Base-by-base conservation (phyloP, 37 sponge, comb jelly and placozoan genomes). In the Geodia barretti region DNA sequence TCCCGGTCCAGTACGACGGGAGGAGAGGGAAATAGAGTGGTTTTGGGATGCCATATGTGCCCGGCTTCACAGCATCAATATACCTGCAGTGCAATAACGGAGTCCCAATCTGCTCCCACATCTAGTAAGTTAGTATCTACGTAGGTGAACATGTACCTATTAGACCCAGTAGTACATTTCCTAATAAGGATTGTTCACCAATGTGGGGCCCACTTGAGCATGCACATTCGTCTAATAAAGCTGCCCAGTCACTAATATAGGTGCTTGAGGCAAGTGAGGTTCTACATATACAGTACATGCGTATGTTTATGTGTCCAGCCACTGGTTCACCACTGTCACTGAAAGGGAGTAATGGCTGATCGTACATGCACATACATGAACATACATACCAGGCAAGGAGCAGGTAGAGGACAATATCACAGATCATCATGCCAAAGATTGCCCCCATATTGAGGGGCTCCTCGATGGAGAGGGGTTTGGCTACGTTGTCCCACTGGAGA, bases 11-110 rank as follows among this genome's bases (percentile, higher is more conserved):
- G 77, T 91, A 93, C 21, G 91, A 88, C 5, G 87, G 93, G 8
- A 84, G 86, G 36, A 87, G 81, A 31, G 79, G 82, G 90, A 95
- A 95, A 79, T 92, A 92, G 83, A 87, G 87, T 81, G 89, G 94
- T 69, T 89, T 91, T n/a, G 92, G 92, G 33, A 97, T 83, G 0
- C 97, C 97, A 82, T 91, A 97, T 33, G 87, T 70, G 1, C 97
- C 97, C 25, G 97, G 97, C 82, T 90, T 92, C 60, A 97, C 92
- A 40, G 82, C 92, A 74, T 97, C 92, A 7, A 93, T 75, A 70
- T 97, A 97, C 96, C 96, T 95, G 69, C 24, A 54, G n/a, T n/a
- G n/a, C n/a, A n/a, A n/a, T n/a, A n/a, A n/a, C n/a, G n/a, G n/a
- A n/a, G 36, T 9, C 9, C 24, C 9, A 36, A 11, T 17, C 23